Evolutionary conservation across 37 sponge, comb jelly and placozoan species (phyloP).

Genomic region (Hormiphora californensis): DNA sequence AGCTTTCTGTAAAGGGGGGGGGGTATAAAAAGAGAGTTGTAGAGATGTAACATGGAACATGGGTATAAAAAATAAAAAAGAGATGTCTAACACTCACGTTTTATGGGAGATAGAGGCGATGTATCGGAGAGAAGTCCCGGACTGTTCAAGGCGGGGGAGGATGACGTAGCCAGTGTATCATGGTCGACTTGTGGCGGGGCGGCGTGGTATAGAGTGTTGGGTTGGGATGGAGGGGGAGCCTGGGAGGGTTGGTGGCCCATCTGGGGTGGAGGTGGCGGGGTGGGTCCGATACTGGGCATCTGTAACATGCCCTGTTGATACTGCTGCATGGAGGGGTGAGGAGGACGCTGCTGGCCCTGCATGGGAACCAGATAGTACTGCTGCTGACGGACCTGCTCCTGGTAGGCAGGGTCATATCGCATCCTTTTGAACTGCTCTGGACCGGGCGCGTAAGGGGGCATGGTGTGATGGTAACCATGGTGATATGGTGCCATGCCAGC

Average conservation of each 20-base stretch:
- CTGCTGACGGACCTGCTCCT: slow-evolving; percentile 5
- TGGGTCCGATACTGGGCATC: slow-evolving; percentile 30
- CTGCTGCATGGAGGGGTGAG: slow-evolving; percentile 51
- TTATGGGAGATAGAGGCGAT: slow-evolving; percentile 35
- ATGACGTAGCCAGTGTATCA: slow-evolving; percentile 22
- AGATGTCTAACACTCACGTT: slow-evolving; percentile 13
- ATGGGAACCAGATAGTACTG: slow-evolving; percentile 39
- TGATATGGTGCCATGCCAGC: background rate
- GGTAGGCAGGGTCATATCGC: slow-evolving; percentile 30
- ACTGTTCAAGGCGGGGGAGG: slow-evolving; percentile 1
- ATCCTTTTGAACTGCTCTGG: slow-evolving; percentile 52
- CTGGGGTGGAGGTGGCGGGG: background rate
- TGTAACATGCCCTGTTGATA: background rate
- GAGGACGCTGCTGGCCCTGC: slow-evolving; percentile 28
- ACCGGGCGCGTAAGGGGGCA: background rate
- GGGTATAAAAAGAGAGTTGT: too few species aligned
- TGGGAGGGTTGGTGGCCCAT: background rate
- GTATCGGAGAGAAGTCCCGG: slow-evolving; percentile 23
- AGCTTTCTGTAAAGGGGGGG: too few species aligned
- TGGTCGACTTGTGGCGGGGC: background rate
- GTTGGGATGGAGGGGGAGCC: background rate
- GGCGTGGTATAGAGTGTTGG: background rate
- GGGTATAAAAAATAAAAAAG: background rate
- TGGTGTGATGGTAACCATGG: background rate
- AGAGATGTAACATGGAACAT: background rate